Conservation (phyloP, 2,113 vertebrate genomes). For the Neogale vison region DNA sequence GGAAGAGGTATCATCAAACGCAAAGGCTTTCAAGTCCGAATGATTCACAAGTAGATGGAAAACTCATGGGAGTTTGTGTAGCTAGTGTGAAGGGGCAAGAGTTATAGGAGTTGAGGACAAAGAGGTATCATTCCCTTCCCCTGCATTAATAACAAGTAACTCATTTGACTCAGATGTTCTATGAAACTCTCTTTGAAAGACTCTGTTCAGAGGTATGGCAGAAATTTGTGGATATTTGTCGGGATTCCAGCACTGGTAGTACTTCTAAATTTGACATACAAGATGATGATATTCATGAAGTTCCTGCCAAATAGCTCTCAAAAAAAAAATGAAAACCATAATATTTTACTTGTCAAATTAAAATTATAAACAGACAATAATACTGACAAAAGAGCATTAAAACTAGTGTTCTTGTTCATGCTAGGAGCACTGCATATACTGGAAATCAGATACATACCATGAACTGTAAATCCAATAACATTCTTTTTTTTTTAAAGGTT, state of each 20-base stretch:
- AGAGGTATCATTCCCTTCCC: rapidly evolving
- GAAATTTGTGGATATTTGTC: neutral
- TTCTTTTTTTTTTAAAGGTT: neutral
- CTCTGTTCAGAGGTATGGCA: neutral
- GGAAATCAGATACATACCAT: neutral
- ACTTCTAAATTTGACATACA: neutral
- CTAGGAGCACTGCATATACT: neutral
- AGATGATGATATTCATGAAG: neutral
- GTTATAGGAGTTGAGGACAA: neutral
- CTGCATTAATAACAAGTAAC: neutral
- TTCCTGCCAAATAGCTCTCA: neutral
- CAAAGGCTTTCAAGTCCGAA: neutral
- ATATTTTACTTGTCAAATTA: slow-evolving; percentile 16
- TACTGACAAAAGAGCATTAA: neutral
- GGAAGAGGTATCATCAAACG: neutral
- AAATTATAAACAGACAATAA: slow-evolving; percentile 17
- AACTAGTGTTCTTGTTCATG: neutral
- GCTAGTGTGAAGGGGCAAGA: neutral
- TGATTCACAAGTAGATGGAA: neutral
- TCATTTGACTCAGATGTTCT: neutral
- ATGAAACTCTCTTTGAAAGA: neutral
- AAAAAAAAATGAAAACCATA: neutral
- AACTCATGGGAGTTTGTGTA: neutral
- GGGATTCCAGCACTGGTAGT: neutral
- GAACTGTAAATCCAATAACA: neutral